These are phyloP conservation scores for Rhadina sibilatrix DNA, from an alignment of 2,113 vertebrate species.

Conservation along the genomic window DNA sequence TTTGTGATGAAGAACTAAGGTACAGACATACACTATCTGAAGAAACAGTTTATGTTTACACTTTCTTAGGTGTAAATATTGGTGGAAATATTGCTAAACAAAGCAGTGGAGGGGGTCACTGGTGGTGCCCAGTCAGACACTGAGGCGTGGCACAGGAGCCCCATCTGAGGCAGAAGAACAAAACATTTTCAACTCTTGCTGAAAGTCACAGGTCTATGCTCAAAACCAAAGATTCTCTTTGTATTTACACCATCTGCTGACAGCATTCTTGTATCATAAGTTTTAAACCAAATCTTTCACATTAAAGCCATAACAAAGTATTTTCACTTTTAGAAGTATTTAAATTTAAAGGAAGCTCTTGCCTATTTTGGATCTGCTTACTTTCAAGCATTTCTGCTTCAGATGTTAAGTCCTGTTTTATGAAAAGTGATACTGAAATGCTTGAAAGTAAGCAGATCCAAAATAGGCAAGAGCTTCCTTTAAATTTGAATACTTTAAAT, in stretches of 20 bases:
- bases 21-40: not conserved
- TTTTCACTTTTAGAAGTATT: rapidly evolving
- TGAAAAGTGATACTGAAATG: no score
- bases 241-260: not conserved
- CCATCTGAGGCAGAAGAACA: not conserved
- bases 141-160: not conserved
- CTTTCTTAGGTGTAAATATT: not conserved
- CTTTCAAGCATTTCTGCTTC: not conserved
- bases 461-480: not conserved
- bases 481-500: not conserved
- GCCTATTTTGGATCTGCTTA: not conserved
- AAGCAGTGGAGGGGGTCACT: not conserved
- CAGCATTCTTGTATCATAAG: not conserved
- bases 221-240: not conserved
- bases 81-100: not conserved
- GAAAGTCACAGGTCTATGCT: not conserved
- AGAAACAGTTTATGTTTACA: not conserved
- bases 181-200: not conserved
- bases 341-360: not conserved
- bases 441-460: not conserved
- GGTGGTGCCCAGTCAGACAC: not conserved
- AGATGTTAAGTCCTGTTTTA: no score
- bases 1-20: not conserved
- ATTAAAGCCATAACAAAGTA: not conserved
- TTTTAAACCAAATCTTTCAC: not conserved